Percentiles rank a stretch among this genome's conserved stretches.
These are phyloP conservation scores for Macroglossus sobrinus DNA, from an alignment of 2,113 vertebrate species.

Conservation along the genomic window DNA sequence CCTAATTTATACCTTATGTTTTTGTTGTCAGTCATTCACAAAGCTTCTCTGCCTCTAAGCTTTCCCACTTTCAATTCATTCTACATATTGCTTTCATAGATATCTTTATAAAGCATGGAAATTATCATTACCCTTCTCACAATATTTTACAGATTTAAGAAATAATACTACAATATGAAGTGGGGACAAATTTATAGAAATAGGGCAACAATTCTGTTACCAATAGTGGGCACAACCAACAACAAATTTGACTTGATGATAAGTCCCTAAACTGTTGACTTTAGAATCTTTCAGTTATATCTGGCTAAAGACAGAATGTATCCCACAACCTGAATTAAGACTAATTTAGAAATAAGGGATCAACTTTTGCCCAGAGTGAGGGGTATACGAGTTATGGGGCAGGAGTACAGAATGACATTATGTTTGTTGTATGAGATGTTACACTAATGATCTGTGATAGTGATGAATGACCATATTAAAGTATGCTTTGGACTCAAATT, in stretches of 20 bases:
- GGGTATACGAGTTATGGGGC: background rate
- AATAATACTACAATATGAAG: background rate
- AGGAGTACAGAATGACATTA: background rate
- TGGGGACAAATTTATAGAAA: background rate
- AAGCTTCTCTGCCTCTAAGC: background rate
- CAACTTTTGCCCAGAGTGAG: background rate
- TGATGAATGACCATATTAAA: background rate
- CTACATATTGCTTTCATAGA: background rate
- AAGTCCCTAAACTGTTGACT: background rate
- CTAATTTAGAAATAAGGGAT: background rate
- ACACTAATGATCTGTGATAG: background rate
- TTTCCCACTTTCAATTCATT: background rate
- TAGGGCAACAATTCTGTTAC: background rate
- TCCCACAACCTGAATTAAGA: background rate
- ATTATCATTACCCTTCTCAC: background rate
- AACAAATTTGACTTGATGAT: background rate
- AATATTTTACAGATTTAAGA: background rate
- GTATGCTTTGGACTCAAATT: background rate
- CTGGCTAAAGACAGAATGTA: background rate
- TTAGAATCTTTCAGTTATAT: background rate
- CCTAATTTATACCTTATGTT: background rate
- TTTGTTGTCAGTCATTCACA: background rate
- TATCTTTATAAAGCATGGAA: background rate
- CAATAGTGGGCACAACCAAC: background rate
- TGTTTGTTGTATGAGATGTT: background rate